Conservation (phyloP, 2,113 vertebrate genomes). For the Sula dactylatra region DNA sequence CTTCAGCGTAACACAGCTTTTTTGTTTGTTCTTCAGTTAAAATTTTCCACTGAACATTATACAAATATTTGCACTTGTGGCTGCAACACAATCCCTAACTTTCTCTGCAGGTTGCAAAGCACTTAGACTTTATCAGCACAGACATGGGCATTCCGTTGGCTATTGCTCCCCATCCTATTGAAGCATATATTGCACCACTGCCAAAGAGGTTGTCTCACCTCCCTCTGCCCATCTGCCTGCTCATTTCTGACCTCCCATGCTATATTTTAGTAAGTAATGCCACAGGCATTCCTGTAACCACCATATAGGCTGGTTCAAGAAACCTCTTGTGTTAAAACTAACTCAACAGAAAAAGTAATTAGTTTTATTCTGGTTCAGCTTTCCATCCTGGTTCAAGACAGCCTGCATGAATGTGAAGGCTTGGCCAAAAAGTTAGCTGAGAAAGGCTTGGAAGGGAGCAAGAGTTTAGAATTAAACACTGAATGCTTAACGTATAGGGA, state of each 20-base stretch:
- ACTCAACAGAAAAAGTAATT: not conserved
- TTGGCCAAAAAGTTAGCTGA: not conserved
- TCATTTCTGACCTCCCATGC: not conserved
- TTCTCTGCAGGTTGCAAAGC: not conserved
- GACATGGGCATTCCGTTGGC: fast-evolving
- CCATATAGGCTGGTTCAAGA: not conserved
- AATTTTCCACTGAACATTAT: not conserved
- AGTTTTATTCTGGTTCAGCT: not conserved
- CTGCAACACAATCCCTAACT: not conserved
- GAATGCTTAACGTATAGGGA: not conserved
- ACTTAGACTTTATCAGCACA: not conserved
- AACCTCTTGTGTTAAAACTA: not conserved
- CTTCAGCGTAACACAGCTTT: not conserved
- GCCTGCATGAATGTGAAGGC: not conserved
- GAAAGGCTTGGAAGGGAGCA: not conserved
- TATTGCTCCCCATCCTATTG: not conserved
- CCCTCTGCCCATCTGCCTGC: not conserved
- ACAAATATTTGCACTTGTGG: not conserved
- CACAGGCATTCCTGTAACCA: not conserved
- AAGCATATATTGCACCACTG: not conserved
- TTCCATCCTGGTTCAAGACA: not conserved
- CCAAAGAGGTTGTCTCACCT: not conserved
- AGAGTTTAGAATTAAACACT: not conserved
- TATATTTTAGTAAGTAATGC: not conserved
- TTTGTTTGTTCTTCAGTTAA: not conserved